A percentile compares a stretch with the other conserved stretches of the same genome.
These are phyloP conservation scores for Callinectes sapidus DNA, from an alignment of 2,888 invertebrate species.

Conservation along the genomic window DNA sequence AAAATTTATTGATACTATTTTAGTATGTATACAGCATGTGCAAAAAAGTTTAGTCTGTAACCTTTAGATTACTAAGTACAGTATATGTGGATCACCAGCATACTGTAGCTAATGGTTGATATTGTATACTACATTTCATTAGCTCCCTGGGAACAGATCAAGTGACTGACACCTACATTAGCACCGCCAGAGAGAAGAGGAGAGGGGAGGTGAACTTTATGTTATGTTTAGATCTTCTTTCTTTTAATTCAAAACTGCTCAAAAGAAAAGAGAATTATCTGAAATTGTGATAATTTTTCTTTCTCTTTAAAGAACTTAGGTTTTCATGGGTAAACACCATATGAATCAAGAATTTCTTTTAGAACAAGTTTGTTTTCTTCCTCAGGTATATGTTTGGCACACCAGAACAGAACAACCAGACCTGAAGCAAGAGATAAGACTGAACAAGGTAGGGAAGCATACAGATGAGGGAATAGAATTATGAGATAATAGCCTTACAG, in stretches of 20 bases:
- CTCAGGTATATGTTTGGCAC: slow-evolving; percentile 96
- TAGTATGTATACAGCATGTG: background rate
- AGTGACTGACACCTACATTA: too few species aligned
- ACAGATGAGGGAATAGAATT: slow-evolving; percentile 70
- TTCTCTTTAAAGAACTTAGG: background rate
- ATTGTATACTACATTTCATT: too few species aligned
- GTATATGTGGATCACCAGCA: too few species aligned
- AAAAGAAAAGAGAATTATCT: background rate
- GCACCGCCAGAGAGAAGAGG: too few species aligned
- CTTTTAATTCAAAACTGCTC: background rate
- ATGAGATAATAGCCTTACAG: slow-evolving; percentile 30
- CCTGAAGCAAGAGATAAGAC: slow-evolving; percentile 82
- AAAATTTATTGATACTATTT: background rate
- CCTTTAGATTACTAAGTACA: too few species aligned
- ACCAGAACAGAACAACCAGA: slow-evolving; percentile 94
- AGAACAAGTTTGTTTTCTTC: background rate
- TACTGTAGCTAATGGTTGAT: too few species aligned
- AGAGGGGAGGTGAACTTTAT: background rate
- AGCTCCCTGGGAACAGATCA: too few species aligned
- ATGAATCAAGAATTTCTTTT: background rate
- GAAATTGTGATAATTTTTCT: background rate
- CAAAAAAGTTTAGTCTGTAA: too few species aligned
- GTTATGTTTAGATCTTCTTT: background rate
- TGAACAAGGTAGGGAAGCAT: slow-evolving; percentile 57
- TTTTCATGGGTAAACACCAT: background rate